phyloP scores from a whole-genome alignment of 2,113 vertebrate genomes.

The Pollachius pollachius region DNA sequence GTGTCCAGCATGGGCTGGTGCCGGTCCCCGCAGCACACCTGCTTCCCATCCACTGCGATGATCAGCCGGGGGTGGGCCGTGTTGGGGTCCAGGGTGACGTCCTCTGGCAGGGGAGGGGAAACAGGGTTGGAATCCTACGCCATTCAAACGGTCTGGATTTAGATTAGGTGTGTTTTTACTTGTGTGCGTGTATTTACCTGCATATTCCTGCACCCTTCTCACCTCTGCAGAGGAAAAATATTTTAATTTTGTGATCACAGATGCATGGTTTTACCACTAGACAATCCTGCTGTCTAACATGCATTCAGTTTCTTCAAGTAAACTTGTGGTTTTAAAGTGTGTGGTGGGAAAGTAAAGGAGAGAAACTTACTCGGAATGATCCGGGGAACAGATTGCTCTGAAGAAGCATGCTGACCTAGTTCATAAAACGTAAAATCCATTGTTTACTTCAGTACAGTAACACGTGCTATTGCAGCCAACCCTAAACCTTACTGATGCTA shows the following conservation, averaged over 20 bases:
- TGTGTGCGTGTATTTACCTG: slow-evolving; percentile 47
- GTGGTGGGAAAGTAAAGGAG: neutral
- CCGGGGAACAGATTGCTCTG: slow-evolving; percentile 15
- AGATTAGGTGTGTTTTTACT: too few relatives aligned
- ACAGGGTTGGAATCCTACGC: neutral
- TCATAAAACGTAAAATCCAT: neutral
- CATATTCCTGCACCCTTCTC: slow-evolving; percentile 64
- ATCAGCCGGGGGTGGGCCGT: slow-evolving; percentile 73
- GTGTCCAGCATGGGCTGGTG: slow-evolving; percentile 48
- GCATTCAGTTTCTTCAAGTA: too few relatives aligned
- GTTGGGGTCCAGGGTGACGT: slow-evolving; percentile 65
- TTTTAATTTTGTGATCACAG: neutral
- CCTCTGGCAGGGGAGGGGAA: slow-evolving; percentile 36
- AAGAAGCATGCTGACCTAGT: slow-evolving; percentile 22
- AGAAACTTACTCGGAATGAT: slow-evolving; percentile 42
- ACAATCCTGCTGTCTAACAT: too few relatives aligned
- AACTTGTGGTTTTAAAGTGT: neutral
- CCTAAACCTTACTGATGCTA: neutral
- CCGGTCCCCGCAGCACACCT: slow-evolving; percentile 60
- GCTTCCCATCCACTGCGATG: slow-evolving; percentile 65
- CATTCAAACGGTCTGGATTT: neutral
- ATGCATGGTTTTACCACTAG: too few relatives aligned
- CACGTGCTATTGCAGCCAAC: neutral
- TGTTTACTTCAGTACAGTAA: neutral
- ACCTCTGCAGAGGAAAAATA: slow-evolving; percentile 42